Conservation (phyloP, 2,797 vertebrate genomes). For the Momotus momota region DNA sequence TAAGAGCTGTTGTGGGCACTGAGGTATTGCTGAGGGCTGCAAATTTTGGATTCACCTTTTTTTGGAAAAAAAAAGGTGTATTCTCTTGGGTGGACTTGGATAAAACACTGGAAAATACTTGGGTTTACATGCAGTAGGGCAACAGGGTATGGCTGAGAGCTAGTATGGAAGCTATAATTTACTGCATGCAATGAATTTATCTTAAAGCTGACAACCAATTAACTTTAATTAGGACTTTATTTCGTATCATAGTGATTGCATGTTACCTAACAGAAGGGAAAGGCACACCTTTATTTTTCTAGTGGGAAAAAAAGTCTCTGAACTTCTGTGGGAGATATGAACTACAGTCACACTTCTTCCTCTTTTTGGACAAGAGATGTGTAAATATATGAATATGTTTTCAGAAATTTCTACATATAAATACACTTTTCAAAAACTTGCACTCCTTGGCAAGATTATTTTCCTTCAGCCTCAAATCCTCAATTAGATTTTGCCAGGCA, state of each 20-base stretch:
- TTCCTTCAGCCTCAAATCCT: neutral
- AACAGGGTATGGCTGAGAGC: neutral
- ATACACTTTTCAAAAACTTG: neutral
- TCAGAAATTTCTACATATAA: neutral
- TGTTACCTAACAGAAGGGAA: neutral
- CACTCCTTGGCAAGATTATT: neutral
- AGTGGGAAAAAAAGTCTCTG: neutral
- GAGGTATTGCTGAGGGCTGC: neutral
- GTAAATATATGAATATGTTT: neutral
- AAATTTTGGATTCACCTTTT: neutral
- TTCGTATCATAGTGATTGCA: neutral
- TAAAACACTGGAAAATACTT: neutral
- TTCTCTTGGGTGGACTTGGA: neutral
- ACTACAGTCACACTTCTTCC: neutral
- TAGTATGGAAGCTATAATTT: neutral
- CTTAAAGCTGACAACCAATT: neutral
- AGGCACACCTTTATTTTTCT: constrained; percentile 3
- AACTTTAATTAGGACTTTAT: constrained; percentile 16
- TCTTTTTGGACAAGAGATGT: neutral
- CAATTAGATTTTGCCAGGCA: neutral
- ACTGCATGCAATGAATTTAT: neutral
- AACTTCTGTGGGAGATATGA: neutral
- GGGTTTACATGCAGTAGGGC: neutral
- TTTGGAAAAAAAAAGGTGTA: neutral
- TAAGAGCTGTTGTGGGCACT: neutral